phyloP scores from a whole-genome alignment of 2,113 vertebrate genomes.

The Microtus richardsoni region DNA sequence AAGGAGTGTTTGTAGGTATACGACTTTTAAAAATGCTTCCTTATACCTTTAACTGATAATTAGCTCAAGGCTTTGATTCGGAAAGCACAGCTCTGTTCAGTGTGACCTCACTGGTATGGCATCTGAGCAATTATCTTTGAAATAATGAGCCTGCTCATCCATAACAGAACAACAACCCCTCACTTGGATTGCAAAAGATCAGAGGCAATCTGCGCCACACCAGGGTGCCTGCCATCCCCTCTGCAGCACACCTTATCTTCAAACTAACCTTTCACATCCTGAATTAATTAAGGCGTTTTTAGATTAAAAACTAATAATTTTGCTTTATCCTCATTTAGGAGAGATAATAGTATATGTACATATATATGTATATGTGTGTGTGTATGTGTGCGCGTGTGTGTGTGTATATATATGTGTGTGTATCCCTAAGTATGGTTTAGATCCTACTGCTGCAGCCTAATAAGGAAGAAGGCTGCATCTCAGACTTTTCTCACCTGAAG shows the following conservation, averaged over 20 bases:
- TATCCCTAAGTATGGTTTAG: slow-evolving; percentile 50
- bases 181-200: slow-evolving; percentile 82
- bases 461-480: neutral
- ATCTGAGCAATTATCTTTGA: slow-evolving; percentile 87
- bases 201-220: slow-evolving; percentile 83
- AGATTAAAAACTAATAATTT: slow-evolving; percentile 86
- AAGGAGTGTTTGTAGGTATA: neutral
- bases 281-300: slow-evolving; percentile 85
- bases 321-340: slow-evolving; percentile 66
- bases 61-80: slow-evolving; percentile 78
- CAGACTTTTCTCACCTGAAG: slow-evolving; percentile 1
- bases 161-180: slow-evolving; percentile 83
- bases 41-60: slow-evolving; percentile 82
- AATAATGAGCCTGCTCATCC: slow-evolving; percentile 87
- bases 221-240: slow-evolving; percentile 77
- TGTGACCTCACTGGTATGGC: slow-evolving; percentile 84
- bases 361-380: no score
- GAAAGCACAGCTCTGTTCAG: slow-evolving; percentile 71
- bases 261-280: slow-evolving; percentile 85
- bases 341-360: slow-evolving; percentile 46
- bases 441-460: slow-evolving; percentile 55
- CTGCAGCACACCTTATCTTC: slow-evolving; percentile 82
- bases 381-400: no score
- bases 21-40: slow-evolving; percentile 68
- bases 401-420: no score